These are phyloP conservation scores for Pseudolycoriella hygida DNA, from an alignment of 2,888 invertebrate species.

Conservation along the genomic window DNA sequence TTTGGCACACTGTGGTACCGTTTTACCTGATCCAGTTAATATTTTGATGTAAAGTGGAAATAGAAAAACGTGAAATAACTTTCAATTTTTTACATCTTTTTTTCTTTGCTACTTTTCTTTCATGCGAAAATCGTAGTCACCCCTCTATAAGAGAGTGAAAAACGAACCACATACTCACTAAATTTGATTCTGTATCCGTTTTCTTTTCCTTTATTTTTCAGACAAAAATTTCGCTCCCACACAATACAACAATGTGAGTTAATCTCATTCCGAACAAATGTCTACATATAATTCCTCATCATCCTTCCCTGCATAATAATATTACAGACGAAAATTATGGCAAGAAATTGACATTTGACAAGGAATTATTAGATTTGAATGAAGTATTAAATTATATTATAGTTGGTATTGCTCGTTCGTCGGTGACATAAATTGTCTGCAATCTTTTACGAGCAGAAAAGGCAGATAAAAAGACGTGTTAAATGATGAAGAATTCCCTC, in stretches of 20 bases:
- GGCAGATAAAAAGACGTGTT: too few relatives aligned
- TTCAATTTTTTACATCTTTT: neutral
- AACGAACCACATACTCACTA: neutral
- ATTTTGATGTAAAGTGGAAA: neutral
- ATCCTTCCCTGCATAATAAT: slow-evolving; percentile 1
- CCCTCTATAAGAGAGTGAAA: neutral
- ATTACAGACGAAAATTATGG: neutral
- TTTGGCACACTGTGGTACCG: too few relatives aligned
- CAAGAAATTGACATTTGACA: slow-evolving; percentile 5
- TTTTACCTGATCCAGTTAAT: slow-evolving; percentile 1
- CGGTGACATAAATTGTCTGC: slow-evolving; percentile 3
- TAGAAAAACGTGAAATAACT: slow-evolving; percentile 1
- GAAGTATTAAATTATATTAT: slow-evolving; percentile 4
- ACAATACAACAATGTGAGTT: too few relatives aligned
- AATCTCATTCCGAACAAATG: neutral
- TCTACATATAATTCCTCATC: neutral
- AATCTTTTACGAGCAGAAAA: neutral
- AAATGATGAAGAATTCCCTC: too few relatives aligned
- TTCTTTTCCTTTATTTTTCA: too few relatives aligned
- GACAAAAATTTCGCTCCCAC: too few relatives aligned
- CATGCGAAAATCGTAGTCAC: too few relatives aligned
- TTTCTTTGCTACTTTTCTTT: neutral
- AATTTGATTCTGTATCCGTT: too few relatives aligned
- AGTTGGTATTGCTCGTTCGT: neutral
- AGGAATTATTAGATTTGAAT: slow-evolving; percentile 5